Percentiles rank a stretch among this genome's conserved stretches.
These are phyloP conservation scores for Sicus ferrugineus DNA, from an alignment of 2,888 invertebrate species.

Conservation along the genomic window DNA sequence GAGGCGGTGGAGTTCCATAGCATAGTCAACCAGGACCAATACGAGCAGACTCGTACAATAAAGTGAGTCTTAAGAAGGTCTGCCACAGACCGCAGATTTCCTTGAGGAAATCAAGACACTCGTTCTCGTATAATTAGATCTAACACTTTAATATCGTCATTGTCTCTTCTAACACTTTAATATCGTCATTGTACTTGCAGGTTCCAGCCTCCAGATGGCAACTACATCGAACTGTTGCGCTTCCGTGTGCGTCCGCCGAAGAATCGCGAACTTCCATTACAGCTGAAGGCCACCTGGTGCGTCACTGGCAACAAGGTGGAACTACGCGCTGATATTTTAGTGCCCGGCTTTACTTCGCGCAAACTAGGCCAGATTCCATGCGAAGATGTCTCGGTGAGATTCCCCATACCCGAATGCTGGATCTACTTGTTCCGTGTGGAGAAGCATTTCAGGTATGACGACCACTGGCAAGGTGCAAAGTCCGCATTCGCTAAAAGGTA, in stretches of 20 bases:
- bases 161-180: not conserved
- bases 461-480: too few relatives aligned
- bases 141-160: too few relatives aligned
- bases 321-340: constrained; percentile 92
- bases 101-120: too few relatives aligned
- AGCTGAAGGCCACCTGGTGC: constrained; percentile 89
- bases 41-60: constrained; percentile 82
- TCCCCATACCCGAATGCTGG: constrained; percentile 99
- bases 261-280: constrained; percentile 95
- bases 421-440: constrained; percentile 98
- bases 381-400: constrained; percentile 94
- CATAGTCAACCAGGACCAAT: constrained; percentile 91
- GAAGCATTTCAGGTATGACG: constrained; percentile 79
- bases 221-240: constrained; percentile 95
- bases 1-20: constrained; percentile 95
- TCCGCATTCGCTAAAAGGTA: not conserved
- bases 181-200: constrained; percentile 64
- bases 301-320: constrained; percentile 92
- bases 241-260: constrained; percentile 94
- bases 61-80: constrained; percentile 68
- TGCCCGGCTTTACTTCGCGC: constrained; percentile 95
- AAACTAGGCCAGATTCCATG: constrained; percentile 96
- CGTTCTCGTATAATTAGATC: too few relatives aligned
- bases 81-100: too few relatives aligned
- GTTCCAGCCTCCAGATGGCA: constrained; percentile 96